Conservation (phyloP, 2,113 vertebrate genomes). For the Ptilorrhoa leucosticta region DNA sequence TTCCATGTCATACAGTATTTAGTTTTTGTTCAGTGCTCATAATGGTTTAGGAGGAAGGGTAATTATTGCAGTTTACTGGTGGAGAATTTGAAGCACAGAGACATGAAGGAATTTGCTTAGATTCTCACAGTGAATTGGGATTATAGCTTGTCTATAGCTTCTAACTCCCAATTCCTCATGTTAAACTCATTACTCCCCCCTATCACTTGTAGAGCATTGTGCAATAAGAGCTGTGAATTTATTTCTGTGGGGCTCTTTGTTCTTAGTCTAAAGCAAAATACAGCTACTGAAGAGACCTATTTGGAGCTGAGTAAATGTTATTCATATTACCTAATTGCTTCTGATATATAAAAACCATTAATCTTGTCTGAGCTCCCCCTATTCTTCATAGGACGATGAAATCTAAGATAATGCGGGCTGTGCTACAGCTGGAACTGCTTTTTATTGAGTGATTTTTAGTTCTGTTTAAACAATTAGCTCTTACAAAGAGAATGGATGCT, state of each 20-base stretch:
- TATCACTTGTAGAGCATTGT: neutral
- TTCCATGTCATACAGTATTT: neutral
- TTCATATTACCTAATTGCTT: neutral
- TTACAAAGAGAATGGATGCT: neutral
- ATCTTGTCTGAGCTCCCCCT: neutral
- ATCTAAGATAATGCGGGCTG: constrained; percentile 4
- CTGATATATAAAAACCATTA: neutral
- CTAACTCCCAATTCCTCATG: neutral
- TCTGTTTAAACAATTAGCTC: neutral
- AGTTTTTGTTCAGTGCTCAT: neutral
- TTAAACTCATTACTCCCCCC: neutral
- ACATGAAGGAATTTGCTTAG: neutral
- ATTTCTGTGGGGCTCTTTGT: neutral
- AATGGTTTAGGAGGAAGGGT: neutral
- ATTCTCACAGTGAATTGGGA: neutral
- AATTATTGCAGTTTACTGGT: neutral
- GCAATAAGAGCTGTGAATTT: neutral
- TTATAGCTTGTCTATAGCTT: neutral
- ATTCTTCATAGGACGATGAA: neutral
- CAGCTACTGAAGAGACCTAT: neutral
- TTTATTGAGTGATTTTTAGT: neutral
- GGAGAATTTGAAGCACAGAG: neutral
- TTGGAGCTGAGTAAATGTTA: neutral
- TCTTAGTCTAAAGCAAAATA: neutral
- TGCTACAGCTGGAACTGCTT: neutral